Evolutionary conservation across 2,888 invertebrate genomes (phyloP).

Genomic region (Graphium colonna): DNA sequence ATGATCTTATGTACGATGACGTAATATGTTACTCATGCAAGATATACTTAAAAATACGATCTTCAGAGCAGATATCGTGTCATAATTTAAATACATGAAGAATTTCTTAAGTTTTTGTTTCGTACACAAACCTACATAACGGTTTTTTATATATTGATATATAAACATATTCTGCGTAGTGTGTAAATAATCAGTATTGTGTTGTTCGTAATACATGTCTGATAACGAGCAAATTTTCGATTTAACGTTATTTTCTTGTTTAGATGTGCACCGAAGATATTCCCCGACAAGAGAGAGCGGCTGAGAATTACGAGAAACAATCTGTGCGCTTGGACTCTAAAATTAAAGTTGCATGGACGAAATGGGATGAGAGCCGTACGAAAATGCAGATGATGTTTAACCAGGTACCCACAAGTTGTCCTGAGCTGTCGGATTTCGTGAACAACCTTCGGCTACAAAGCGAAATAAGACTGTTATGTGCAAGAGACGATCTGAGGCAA

Average conservation of each 20-base stretch:
- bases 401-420: conserved; percentile 47
- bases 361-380: conserved; percentile 52
- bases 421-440: conserved; percentile 48
- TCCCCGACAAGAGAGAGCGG: conserved; percentile 61
- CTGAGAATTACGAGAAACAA: conserved; percentile 58
- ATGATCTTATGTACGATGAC: too few species aligned
- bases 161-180: too few species aligned
- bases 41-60: too few species aligned
- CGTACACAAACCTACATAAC: too few species aligned
- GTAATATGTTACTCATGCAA: too few species aligned
- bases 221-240: conserved; percentile 4
- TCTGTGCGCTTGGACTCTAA: conserved; percentile 51
- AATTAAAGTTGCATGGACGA: conserved; percentile 48
- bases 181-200: neutral
- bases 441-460: conserved; percentile 47
- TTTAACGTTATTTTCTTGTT: conserved; percentile 1
- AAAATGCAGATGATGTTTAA: conserved; percentile 43
- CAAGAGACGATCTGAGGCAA: conserved; percentile 56
- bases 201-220: neutral
- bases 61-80: too few species aligned
- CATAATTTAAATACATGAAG: too few species aligned
- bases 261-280: conserved; percentile 68
- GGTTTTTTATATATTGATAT: neutral
- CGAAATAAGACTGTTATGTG: conserved; percentile 58
- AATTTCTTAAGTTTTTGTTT: too few species aligned